Evolutionary conservation across 2,888 invertebrate species (phyloP).

Genomic region (Deroplatys truncata): DNA sequence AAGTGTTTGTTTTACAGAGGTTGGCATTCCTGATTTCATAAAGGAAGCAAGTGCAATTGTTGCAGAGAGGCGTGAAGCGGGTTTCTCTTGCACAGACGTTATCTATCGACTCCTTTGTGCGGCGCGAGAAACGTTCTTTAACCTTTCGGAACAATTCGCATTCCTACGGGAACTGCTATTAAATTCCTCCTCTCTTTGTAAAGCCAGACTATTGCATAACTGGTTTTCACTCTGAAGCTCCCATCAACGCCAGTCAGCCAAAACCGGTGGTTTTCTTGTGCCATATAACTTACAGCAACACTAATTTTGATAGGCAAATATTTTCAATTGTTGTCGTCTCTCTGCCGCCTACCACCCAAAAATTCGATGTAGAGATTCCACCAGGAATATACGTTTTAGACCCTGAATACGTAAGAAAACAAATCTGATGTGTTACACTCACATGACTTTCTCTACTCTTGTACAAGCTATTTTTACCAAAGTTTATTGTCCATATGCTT

Average conservation of each 20-base stretch:
- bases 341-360: no score
- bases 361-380: no score
- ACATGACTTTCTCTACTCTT: no score
- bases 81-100: background rate
- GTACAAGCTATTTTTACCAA: no score
- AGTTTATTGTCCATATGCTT: no score
- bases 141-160: background rate
- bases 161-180: background rate
- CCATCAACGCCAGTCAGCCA: background rate
- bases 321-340: background rate
- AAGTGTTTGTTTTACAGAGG: background rate
- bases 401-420: no score
- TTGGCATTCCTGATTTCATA: background rate
- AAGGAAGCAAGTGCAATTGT: background rate
- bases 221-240: background rate
- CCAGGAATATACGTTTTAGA: no score
- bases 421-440: no score
- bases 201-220: background rate
- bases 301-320: background rate
- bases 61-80: background rate
- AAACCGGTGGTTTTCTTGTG: background rate
- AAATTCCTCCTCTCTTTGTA: background rate
- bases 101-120: background rate
- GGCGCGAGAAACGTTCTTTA: background rate
- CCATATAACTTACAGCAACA: background rate